Conservation (phyloP, 2,888 invertebrate genomes). For the Dioctria linearis region DNA sequence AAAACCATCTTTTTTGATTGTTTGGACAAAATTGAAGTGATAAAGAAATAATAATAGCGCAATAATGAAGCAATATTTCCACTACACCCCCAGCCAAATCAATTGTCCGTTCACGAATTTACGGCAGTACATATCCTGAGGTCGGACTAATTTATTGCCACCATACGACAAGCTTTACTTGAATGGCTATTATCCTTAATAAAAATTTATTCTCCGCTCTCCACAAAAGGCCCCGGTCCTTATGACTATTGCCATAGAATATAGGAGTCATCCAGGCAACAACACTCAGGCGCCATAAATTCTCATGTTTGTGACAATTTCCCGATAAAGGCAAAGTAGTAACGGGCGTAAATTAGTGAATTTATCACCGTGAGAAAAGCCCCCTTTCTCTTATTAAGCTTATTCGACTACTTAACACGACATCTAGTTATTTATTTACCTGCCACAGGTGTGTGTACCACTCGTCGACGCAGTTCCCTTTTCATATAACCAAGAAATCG, state of each 20-base stretch:
- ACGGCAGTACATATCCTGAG: no score
- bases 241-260: slow-evolving; percentile 13
- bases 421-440: slow-evolving; percentile 28
- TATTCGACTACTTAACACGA: slow-evolving; percentile 27
- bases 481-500: neutral
- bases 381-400: neutral
- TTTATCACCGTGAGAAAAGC: slow-evolving; percentile 25
- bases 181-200: slow-evolving; percentile 28
- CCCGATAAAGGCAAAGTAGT: slow-evolving; percentile 36
- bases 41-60: no score
- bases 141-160: slow-evolving; percentile 1
- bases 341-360: slow-evolving; percentile 21
- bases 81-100: neutral
- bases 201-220: slow-evolving; percentile 27
- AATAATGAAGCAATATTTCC: no score
- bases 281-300: slow-evolving; percentile 6
- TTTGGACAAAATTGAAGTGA: no score
- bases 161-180: neutral
- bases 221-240: neutral
- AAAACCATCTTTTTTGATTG: no score
- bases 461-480: neutral
- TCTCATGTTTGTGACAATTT: slow-evolving; percentile 22
- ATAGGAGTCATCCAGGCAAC: neutral
- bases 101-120: neutral
- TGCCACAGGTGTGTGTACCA: slow-evolving; percentile 5